Evolutionary conservation across 2,797 vertebrate species (phyloP), one percentile per base, ranked within the genome.

Genomic region (Sylvilagus floridanus): DNA sequence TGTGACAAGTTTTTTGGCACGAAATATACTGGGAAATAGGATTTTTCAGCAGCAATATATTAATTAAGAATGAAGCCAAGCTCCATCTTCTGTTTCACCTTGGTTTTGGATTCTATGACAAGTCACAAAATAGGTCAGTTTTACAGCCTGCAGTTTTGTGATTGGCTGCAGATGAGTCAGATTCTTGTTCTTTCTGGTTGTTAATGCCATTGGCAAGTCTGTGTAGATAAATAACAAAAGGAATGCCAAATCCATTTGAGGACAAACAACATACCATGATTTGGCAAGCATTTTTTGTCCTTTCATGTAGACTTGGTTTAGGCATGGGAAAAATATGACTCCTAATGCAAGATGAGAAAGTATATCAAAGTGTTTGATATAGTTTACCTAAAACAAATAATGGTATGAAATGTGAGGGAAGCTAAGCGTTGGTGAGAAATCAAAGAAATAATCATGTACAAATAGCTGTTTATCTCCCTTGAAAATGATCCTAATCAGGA

Each of bases 401-500:
- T 93, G 37, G 16, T 68, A 90, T 84, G 71, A 78, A 91, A 91
- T 93, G 72, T 68, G 75, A 90, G 42, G 81, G 83, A 90, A 84
- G 72, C 62, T 90, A 85, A 88, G 89, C 83, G 62, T 71, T 52
- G 30, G 42, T 94, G 84, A 94, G 89, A 94, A 97, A 94, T 91
- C 69, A 89, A 92, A 57, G 76, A 91, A 91, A 94, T 90, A 90
- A 96, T 95, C 84, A 73, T 84, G 90, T 79, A 93, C 92, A 90
- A 97, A 89, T 95, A 93, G 84, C 88, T 95, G 89, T 94, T 96
- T 97, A 91, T 37, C 26, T 96, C 81, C 72, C 85, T 92, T 75
- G 88, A 94, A 96, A 97, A 94, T 77, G 54, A 96, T 95, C 90
- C 76, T 96, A 97, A 97, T 95, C 89, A 88, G 84, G 82, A 95